Base-by-base conservation (phyloP, 2,888 invertebrate genomes). In the Athalia circularis region DNA sequence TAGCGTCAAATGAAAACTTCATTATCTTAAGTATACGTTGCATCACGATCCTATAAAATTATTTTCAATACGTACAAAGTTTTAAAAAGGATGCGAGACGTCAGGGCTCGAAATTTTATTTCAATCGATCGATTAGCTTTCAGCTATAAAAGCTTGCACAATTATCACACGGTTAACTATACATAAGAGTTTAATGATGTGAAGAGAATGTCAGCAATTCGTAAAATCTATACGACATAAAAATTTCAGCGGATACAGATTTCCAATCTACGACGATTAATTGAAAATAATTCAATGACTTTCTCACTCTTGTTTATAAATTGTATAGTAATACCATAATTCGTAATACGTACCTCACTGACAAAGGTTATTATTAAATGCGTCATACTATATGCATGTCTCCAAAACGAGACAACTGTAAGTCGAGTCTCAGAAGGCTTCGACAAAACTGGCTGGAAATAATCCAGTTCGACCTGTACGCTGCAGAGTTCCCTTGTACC, bases 361-460 rank as follows among this genome's bases (percentile, higher is more conserved):
- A 15, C 47, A 29, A 64, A 50, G 61, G 11, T 50, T 61, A 50
- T 13, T 75, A 50, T n/a, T 67, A 7, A 59, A 72, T 70, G 59
- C 48, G 4, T 68, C 50, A 62, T 45, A 45, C 64, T 87, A 91
- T 86, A 91, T 90, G 87, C 90, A 91, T 74, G 91, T 90, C 85
- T 91, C 91, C 82, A 91, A 85, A 77, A 90, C 85, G 84, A 90
- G 84, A 83, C 85, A 83, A 82, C 86, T 83, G 84, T 85, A 84
- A 68, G 86, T 84, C 80, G 88, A 84, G 79, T 90, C 90, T 92
- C 91, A 92, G 91, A 91, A 92, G 82, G 94, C 94, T 89, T 96
- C 96, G 11, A 98, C 98, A 92, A 98, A 98, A 88, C 97, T 98
- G 72, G 97, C 97, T 2, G 98, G 98, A 91, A 98, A 98, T 64